Conservation (phyloP, 2,797 vertebrate species). For the Phaenicophaeus curvirostris region DNA sequence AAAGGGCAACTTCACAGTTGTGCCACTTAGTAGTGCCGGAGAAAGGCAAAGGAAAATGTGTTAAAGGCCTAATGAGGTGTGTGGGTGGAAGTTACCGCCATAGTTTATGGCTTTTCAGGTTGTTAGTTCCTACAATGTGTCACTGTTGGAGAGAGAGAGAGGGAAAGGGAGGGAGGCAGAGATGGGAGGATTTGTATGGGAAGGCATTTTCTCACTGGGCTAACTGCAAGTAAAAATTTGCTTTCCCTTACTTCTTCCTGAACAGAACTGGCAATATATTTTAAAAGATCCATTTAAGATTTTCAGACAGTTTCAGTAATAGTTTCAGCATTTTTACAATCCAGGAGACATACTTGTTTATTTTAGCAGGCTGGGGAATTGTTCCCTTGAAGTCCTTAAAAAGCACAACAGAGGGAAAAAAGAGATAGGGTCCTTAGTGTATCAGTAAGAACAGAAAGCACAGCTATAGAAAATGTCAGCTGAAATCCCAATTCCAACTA, state of each 20-base stretch:
- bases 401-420: background rate
- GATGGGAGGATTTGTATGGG: background rate
- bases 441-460: background rate
- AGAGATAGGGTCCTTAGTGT: background rate
- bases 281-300: slow-evolving; percentile 19
- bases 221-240: background rate
- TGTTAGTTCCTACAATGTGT: slow-evolving; percentile 43
- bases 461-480: background rate
- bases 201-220: background rate
- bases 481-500: background rate
- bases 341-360: background rate
- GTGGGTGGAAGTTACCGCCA: slow-evolving; percentile 53
- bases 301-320: slow-evolving; percentile 20
- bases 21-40: background rate
- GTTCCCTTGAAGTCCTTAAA: background rate
- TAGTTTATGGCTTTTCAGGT: slow-evolving; percentile 43
- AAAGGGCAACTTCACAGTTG: slow-evolving; percentile 36
- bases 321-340: slow-evolving; percentile 20
- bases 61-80: slow-evolving; percentile 73
- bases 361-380: slow-evolving; percentile 7
- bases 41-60: slow-evolving; percentile 67
- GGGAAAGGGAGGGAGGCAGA: background rate
- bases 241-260: slow-evolving; percentile 27
- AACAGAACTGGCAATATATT: background rate
- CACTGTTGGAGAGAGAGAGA: background rate